Base-by-base conservation (phyloP, 2,888 invertebrate genomes). In the Megastigmus dorsalis region DNA sequence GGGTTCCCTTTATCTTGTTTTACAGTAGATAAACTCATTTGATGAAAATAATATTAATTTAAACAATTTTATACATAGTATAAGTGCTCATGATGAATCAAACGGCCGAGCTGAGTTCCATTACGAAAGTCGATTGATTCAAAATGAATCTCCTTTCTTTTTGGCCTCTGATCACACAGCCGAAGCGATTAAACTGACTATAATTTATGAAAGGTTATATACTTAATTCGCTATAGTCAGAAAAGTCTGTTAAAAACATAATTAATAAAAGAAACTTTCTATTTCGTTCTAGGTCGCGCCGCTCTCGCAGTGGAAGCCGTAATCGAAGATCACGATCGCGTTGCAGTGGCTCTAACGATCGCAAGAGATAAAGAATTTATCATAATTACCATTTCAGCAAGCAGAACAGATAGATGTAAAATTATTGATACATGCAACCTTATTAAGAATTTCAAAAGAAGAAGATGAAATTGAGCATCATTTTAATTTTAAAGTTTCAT, bases 261-360 rank as follows among this genome's bases (percentile, higher is more conserved):
- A 26, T 28, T n/a, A 26, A 3, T 20, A n/a, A 59, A 68, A 6
- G 23, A 5, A 10, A 23, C 23, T 55, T 13, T 26, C 1, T 10
- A 13, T 15, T 50, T 70, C 3, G 3, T 54, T 50, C 6, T 55
- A 88, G 88, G 77, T 85, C 86, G 41, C 84, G 86, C 76, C 87
- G 88, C 77, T 88, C 88, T 15, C 84, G 87, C 65, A 88, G 88
- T 74, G 81, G 81, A 74, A 88, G 88, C 74, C 84, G 87, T 59
- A 80, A 80, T 45, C 84, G 87, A 72, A 83, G 88, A 73, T 88
- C 88, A 36, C 88, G 85, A 74, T 88, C 88, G 60, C 86, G 86
- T 57, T 88, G 87, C 68, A 88, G 88, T 77, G 87, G 87, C 70
- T 88, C 88, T 54, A 87, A 83, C 71, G 88, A 88, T 75, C 85